Evolutionary conservation across 64 coral and sea anemone genomes (phyloP), one percentile per base, ranked within the genome.

Genomic region (Montipora cactus): DNA sequence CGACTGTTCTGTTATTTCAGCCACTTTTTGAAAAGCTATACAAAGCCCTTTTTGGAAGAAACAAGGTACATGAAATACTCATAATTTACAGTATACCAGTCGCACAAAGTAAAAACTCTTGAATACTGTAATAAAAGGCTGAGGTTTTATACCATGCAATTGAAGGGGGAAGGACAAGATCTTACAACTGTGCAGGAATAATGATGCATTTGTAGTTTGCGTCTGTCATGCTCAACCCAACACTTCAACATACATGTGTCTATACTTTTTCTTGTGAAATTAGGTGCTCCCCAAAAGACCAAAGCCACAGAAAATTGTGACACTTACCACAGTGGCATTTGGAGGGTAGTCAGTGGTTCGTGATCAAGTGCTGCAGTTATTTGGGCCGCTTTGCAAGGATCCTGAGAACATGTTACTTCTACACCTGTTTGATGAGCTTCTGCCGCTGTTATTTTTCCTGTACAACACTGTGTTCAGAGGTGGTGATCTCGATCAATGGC

Each of bases 21-120:
- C 91, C 91, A 68, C 19, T 93, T 5, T 93, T 93, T 79, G 86
- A 70, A 13, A 71, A 59, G 28, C 18, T 94, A 18, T 94, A 94
- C 22, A 72, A 87, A 73, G 28, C 23, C 21, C 7, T 59, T 49
- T 79, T 79, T 79, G 70, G 70, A 74, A 74, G 70, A 70, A 70
- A 70, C 67, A 70, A 70, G 67, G 67, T 70, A 70, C 7, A 70
- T 14, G 18, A 5, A 15, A 70, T 70, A 15, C 14, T 19, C 14
- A 10, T 18, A 7, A 66, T 13, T 20, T n/a, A 10, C 61, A 66
- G 10, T 71, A 71, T 71, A 6, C 37, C 37, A 37, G 1, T 37
- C 37, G 37, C 37, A 37, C 37, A 37, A 37, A 37, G 37, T 1
- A 37, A 37, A 37, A 37, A 37, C 37, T 37, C 37, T 37, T 37